Percentiles rank a stretch among this genome's conserved stretches.
Conservation (phyloP, 2,797 vertebrate genomes). For the Siniperca obscura region DNA sequence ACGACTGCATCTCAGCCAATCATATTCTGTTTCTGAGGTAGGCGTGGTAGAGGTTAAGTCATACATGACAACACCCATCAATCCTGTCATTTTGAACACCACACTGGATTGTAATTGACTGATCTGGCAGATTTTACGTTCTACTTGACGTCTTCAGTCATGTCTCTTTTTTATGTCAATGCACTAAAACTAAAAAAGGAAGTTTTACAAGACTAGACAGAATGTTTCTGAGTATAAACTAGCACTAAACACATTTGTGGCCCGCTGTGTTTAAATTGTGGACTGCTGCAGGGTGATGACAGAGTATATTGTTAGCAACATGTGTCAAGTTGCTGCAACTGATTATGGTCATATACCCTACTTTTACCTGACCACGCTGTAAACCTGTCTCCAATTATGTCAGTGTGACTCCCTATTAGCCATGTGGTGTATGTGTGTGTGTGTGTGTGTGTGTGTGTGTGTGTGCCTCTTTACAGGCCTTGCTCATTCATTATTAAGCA, state of each 20-base stretch:
- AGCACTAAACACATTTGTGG: constrained; percentile 18
- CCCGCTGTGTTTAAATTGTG: constrained; percentile 18
- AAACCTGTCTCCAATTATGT: constrained; percentile 72
- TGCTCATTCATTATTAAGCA: constrained; percentile 83
- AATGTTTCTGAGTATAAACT: neutral
- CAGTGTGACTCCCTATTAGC: constrained; percentile 63
- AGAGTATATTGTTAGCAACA: constrained; percentile 56
- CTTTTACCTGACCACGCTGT: constrained; percentile 69
- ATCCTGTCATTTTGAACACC: constrained; percentile 53
- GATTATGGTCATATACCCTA: constrained; percentile 70
- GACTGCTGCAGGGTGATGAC: constrained; percentile 43
- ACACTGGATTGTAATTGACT: constrained; percentile 25
- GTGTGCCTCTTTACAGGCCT: constrained; percentile 45
- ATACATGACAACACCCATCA: constrained; percentile 59
- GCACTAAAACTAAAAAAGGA: constrained; percentile 15
- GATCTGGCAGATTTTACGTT: constrained; percentile 19
- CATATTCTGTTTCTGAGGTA: constrained; percentile 16
- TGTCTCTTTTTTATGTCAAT: constrained; percentile 6
- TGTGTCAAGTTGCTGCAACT: constrained; percentile 62
- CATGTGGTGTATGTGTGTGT: constrained; percentile 61
- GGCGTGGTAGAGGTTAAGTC: constrained; percentile 58
- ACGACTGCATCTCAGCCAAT: constrained; percentile 42
- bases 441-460: constrained; percentile 40
- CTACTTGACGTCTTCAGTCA: neutral
- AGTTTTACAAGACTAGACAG: constrained; percentile 15